phyloP scores from a whole-genome alignment of 2,113 vertebrate species.

The Clarias magur region DNA sequence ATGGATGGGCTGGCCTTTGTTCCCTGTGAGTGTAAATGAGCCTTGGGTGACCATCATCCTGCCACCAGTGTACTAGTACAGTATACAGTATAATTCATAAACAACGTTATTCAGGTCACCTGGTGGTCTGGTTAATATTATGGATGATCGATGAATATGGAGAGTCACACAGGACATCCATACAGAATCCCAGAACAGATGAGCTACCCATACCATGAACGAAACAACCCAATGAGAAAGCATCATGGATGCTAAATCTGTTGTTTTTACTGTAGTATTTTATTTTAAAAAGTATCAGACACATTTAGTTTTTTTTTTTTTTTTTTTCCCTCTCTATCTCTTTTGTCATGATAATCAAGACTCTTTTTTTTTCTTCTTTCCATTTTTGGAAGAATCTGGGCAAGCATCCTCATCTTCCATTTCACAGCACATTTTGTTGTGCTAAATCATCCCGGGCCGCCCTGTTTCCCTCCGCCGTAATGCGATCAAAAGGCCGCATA shows the following conservation, averaged over 20 bases:
- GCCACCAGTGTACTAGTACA: too few species aligned
- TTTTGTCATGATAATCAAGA: neutral
- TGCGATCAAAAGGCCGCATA: conserved; percentile 62
- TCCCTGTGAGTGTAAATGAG: too few species aligned
- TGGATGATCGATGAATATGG: neutral
- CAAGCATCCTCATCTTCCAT: neutral
- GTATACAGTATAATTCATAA: too few species aligned
- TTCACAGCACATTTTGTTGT: neutral
- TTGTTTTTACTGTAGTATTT: neutral
- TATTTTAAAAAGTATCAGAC: neutral
- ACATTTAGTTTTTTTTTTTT: neutral
- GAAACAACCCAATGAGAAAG: neutral
- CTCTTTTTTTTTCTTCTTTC: neutral
- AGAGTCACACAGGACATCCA: neutral
- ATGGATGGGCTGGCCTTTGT: too few species aligned
- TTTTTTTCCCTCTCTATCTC: neutral
- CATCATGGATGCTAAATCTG: neutral
- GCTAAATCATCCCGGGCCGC: neutral
- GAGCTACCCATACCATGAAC: neutral
- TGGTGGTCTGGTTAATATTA: too few species aligned
- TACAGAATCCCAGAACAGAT: neutral
- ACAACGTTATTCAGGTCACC: too few species aligned
- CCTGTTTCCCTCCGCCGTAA: conserved; percentile 49
- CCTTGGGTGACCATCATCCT: too few species aligned
- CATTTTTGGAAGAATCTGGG: neutral